Conservation (phyloP, 2,113 vertebrate species). For the Syngnathoides biaculeatus region DNA sequence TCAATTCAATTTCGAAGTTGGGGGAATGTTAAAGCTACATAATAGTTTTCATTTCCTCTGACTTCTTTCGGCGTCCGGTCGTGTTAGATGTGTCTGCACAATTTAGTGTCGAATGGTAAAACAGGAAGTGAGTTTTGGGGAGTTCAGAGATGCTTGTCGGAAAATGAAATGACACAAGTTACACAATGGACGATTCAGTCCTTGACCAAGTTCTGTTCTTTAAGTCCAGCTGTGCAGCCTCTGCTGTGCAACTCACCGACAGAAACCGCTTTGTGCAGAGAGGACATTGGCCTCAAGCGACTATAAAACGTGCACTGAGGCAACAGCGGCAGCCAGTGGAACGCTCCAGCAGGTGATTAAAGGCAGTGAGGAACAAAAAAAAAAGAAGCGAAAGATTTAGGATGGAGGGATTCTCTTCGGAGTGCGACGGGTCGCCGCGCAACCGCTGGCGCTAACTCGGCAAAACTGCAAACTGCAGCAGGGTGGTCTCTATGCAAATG, state of each 20-base stretch:
- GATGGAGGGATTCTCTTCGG: background rate
- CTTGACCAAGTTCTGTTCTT: background rate
- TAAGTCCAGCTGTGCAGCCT: background rate
- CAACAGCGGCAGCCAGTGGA: background rate
- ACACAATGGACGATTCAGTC: background rate
- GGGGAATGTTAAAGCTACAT: background rate
- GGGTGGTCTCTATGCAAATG: background rate
- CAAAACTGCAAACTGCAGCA: background rate
- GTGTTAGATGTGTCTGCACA: background rate
- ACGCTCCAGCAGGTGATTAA: background rate
- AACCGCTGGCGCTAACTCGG: background rate
- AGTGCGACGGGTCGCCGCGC: background rate
- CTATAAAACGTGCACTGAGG: background rate
- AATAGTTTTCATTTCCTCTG: background rate
- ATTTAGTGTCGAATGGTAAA: background rate
- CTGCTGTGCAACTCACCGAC: background rate
- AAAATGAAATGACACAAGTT: background rate
- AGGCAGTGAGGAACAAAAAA: background rate
- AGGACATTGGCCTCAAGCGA: background rate
- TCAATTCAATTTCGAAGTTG: background rate
- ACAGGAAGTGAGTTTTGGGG: background rate
- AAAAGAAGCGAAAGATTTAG: background rate
- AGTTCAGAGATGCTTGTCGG: background rate
- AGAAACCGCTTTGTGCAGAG: background rate
- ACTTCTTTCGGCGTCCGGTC: background rate